Percentiles rank a stretch among this genome's conserved stretches.
These are phyloP conservation scores for Gopherus flavomarginatus DNA, from an alignment of 2,113 vertebrate genomes.

Conservation along the genomic window DNA sequence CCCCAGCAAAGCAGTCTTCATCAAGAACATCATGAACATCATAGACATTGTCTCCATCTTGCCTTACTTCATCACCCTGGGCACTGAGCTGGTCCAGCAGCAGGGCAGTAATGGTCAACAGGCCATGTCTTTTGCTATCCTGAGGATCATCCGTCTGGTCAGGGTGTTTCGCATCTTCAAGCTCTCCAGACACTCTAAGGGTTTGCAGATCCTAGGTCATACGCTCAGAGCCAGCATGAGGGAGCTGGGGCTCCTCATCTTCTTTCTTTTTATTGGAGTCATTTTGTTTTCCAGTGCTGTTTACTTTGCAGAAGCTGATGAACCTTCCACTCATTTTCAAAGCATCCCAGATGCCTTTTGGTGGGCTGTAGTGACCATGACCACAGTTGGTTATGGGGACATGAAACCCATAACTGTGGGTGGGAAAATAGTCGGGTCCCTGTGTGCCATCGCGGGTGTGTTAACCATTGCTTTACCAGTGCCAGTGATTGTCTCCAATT, in stretches of 20 bases:
- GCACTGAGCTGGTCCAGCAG: slow-evolving; percentile 94
- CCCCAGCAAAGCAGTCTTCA: slow-evolving; percentile 95
- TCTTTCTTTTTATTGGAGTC: slow-evolving; percentile 98
- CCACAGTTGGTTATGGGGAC: slow-evolving; percentile 98
- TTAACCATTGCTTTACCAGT: slow-evolving; percentile 98
- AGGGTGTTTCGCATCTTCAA: slow-evolving; percentile 99
- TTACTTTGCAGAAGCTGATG: slow-evolving; percentile 97
- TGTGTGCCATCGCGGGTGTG: slow-evolving; percentile 98
- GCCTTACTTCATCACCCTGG: slow-evolving; percentile 99
- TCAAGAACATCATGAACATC: slow-evolving; percentile 98
- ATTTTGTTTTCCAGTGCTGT: slow-evolving; percentile 99
- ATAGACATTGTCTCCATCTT: slow-evolving; percentile 99
- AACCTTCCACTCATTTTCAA: slow-evolving; percentile 95
- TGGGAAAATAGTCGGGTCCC: slow-evolving; percentile 97
- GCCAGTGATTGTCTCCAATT: slow-evolving; percentile 99
- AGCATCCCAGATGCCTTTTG: slow-evolving; percentile 99
- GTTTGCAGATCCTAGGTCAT: slow-evolving; percentile 98
- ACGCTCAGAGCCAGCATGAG: slow-evolving; percentile 97
- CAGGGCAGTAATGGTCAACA: slow-evolving; percentile 89
- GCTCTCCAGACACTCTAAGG: slow-evolving; percentile 97
- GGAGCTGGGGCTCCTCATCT: slow-evolving; percentile 97
- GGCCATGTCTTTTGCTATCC: slow-evolving; percentile 98
- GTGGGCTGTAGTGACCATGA: slow-evolving; percentile 99
- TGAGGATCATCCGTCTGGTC: slow-evolving; percentile 97
- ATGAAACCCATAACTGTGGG: slow-evolving; percentile 99